Evolutionary conservation across 2,113 vertebrate species (phyloP), one percentile per base, ranked within the genome.

Genomic region (Motacilla alba): DNA sequence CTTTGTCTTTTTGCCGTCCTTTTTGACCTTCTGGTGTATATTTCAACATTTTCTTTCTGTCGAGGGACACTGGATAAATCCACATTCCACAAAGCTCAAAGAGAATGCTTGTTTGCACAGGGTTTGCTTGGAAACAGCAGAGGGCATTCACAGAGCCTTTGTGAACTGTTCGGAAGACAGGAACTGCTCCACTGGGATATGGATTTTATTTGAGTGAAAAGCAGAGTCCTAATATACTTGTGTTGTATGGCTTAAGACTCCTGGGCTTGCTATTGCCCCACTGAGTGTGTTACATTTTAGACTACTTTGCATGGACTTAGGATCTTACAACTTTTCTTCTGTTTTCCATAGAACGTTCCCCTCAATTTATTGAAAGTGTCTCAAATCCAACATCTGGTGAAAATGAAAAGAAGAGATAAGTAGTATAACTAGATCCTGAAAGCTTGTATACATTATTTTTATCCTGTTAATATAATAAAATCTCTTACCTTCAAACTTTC

Each of bases 381-480:
- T 77, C 37, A 88, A 49, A 66, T 60, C 19, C 67, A 83, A 46
- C 70, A 86, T 86, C 70, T 63, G 43, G 35, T 86, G 37, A 81
- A 88, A 93, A 91, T 73, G 66, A 81, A 70, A 83, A 41, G 30
- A 84, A 43, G 5, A 23, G 16, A 87, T 41, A 24, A 50, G 39
- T 26, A 55, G 7, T 47, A 52, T 44, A 88, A 85, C 41, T 69
- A 86, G 24, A 81, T 85, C 19, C 52, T 39, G 39, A 86, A 92
- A 76, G 13, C 15, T 75, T 81, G 26, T 91, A 23, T 79, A 64
- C 63, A 35, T 86, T 94, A 39, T 49, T 90, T 78, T 35, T 49
- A 83, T 88, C 30, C 35, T 91, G 37, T 82, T 87, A 81, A 78
- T 82, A 46, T 43, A 81, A 90, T 94, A 78, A 93, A 93, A 94